Evolutionary conservation across 64 coral and sea anemone genomes (phyloP).

Genomic region (Pocillopora verrucosa): DNA sequence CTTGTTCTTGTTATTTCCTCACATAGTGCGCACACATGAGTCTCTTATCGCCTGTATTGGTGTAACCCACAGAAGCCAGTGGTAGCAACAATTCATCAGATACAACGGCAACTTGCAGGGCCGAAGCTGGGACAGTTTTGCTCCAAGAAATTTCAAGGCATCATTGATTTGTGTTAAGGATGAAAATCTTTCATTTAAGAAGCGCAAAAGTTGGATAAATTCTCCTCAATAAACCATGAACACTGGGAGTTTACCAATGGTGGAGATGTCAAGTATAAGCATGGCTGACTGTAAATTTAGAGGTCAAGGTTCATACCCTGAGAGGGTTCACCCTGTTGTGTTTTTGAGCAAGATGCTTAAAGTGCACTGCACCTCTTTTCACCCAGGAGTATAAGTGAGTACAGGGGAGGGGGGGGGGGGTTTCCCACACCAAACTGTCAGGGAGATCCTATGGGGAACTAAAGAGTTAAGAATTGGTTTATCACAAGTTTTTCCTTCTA

Average conservation of each 20-base stretch:
- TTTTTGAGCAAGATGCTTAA: not conserved
- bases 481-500: too few species aligned
- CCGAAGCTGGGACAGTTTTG: slow-evolving; percentile 53
- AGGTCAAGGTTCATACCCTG: not conserved
- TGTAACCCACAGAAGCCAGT: slow-evolving; percentile 79
- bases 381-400: not conserved
- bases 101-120: slow-evolving; percentile 87
- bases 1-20: not conserved
- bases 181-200: not conserved
- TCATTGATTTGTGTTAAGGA: slow-evolving; percentile 77
- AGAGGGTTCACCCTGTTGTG: not conserved
- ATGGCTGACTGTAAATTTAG: not conserved
- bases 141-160: slow-evolving; percentile 69
- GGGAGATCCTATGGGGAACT: too few species aligned
- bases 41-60: slow-evolving; percentile 85
- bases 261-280: too few species aligned
- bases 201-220: not conserved
- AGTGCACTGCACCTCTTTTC: not conserved
- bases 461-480: too few species aligned
- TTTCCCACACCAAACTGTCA: too few species aligned
- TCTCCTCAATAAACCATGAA: not conserved
- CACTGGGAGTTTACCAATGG: too few species aligned
- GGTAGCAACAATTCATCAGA: slow-evolving; percentile 73
- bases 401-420: too few species aligned
- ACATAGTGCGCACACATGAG: slow-evolving; percentile 85